phyloP scores from a whole-genome alignment of 1,140 invertebrate genomes.

The Colletes gigas region DNA sequence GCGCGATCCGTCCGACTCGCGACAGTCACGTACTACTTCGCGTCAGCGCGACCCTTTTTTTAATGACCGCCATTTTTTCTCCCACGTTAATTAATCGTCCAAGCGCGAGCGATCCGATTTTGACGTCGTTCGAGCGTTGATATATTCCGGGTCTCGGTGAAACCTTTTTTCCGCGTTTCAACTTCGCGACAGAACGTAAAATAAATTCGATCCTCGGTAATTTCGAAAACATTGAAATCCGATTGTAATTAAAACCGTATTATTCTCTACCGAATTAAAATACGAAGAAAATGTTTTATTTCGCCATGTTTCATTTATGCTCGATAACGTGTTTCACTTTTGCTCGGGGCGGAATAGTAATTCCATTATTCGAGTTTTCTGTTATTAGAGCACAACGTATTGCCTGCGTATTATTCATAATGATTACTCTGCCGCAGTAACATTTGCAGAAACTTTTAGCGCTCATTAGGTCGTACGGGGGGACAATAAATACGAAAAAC shows the following conservation, averaged over 20 bases:
- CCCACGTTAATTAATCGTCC: slow-evolving; percentile 28
- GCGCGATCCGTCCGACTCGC: slow-evolving; percentile 17
- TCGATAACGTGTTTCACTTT: too few relatives aligned
- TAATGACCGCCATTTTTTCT: slow-evolving; percentile 32
- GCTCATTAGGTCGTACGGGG: too few relatives aligned
- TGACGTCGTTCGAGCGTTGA: slow-evolving; percentile 5
- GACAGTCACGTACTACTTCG: slow-evolving; percentile 30
- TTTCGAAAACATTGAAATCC: neutral
- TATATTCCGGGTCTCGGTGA: too few relatives aligned
- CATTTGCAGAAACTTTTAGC: too few relatives aligned
- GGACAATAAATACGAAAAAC: too few relatives aligned
- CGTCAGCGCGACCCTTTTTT: slow-evolving; percentile 10
- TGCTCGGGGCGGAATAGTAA: too few relatives aligned
- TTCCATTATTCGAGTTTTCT: too few relatives aligned
- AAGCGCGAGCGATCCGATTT: slow-evolving; percentile 13
- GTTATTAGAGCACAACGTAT: too few relatives aligned
- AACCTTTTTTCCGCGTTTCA: neutral
- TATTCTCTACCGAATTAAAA: neutral
- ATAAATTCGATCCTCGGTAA: neutral
- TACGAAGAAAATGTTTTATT: too few relatives aligned
- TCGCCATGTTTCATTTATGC: too few relatives aligned
- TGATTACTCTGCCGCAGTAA: too few relatives aligned
- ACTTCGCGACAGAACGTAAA: neutral
- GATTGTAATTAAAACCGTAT: neutral
- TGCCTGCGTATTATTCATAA: too few relatives aligned